Base-by-base conservation (phyloP, 2,888 invertebrate genomes). In the Trachelus tabidus region DNA sequence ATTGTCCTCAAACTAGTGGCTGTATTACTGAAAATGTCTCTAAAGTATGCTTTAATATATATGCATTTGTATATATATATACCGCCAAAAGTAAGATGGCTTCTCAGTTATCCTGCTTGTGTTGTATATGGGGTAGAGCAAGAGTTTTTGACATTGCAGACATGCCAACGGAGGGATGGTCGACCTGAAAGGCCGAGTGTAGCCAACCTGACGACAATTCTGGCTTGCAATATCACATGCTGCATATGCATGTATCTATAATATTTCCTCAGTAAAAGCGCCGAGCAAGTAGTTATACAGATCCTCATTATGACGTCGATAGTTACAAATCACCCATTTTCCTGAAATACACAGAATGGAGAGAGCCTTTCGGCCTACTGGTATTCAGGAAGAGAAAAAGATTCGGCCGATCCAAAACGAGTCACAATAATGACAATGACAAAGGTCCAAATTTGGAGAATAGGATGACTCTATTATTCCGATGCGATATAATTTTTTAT, bases 81-180 rank as follows among this genome's bases (percentile, higher is more conserved):
- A 56, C 9, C 23, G 56, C 23, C 56, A 56, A 56, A 56, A 9
- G 23, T 9, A 56, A 56, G 56, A 56, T 56, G 56, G 23, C 23
- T 23, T 56, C 56, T 15, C 23, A 56, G 56, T 56, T 56, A 56
- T 56, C 56, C 6, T 56, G 23, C 23, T 23, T 23, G 56, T 56
- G 23, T 31, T 34, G 12, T n/a, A 71, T 31, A 71, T 33, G 71
- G 71, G 85, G 84, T 84, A 86, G 87, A 88, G 83, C 77, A 85
- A 84, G 84, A 85, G 85, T 87, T 90, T 78, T 90, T 89, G 75
- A 86, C 86, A 89, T 91, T 91, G 83, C 90, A 90, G 90, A 90
- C 86, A 87, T 87, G 85, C 85, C 86, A 86, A 78, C 83, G 89
- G 91, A 86, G 90, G 90, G 87, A 85, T 89, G 88, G 86, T 90